Conservation (phyloP, 2,113 vertebrate genomes). For the Paramisgurnus dabryanus region DNA sequence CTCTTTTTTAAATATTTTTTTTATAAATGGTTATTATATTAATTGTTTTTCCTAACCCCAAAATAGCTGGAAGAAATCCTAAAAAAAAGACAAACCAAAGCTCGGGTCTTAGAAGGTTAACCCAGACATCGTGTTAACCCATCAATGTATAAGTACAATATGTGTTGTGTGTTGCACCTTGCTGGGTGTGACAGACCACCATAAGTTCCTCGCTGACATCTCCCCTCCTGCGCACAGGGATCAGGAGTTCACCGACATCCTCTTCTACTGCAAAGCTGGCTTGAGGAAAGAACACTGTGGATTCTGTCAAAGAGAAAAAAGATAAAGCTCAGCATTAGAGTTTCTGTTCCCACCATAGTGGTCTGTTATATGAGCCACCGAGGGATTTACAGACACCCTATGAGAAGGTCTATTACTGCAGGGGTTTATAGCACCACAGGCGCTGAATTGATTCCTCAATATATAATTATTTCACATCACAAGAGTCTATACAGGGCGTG, state of each 20-base stretch:
- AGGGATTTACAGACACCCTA: conserved; percentile 20
- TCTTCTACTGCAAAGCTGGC: conserved; percentile 82
- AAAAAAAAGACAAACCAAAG: no score
- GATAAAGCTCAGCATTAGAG: conserved; percentile 49
- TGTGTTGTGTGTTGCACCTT: conserved; percentile 76
- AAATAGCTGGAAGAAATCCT: no score
- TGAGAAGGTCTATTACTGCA: conserved; percentile 18
- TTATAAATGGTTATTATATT: no score
- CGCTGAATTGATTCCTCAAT: conserved; percentile 20
- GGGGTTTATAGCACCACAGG: conserved; percentile 20
- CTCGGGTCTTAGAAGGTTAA: no score
- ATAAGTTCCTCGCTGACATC: conserved; percentile 89
- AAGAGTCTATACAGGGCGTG: neutral
- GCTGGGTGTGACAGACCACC: conserved; percentile 90
- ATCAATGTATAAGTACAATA: neutral
- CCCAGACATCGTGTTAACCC: no score
- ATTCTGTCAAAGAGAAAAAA: conserved; percentile 75
- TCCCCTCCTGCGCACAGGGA: conserved; percentile 88
- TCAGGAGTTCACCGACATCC: conserved; percentile 85
- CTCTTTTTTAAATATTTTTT: no score
- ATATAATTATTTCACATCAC: conserved; percentile 37
- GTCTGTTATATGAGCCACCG: conserved; percentile 32
- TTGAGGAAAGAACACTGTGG: conserved; percentile 90
- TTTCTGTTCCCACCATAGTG: neutral
- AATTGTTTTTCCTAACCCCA: no score